Conservation (phyloP, 92 coral and sea anemone species). For the Pocillopora meandrina region DNA sequence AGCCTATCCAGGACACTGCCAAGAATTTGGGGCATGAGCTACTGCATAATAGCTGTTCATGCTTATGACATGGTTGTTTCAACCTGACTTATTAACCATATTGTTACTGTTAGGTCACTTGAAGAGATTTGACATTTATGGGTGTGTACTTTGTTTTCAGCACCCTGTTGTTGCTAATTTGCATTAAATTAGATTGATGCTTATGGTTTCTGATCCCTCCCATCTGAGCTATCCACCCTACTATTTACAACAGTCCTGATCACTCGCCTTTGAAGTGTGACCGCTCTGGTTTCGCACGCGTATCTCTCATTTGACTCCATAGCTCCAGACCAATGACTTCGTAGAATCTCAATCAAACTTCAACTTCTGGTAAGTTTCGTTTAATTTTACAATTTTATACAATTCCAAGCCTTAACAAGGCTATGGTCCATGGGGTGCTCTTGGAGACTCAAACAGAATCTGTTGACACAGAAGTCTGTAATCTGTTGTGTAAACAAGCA, state of each 20-base stretch:
- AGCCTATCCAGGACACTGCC: conserved; percentile 15
- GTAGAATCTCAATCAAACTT: conserved; percentile 50
- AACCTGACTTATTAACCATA: background rate
- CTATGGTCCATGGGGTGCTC: too few relatives aligned
- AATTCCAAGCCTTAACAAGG: too few relatives aligned
- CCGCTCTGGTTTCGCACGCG: conserved; percentile 32
- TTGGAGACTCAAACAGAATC: too few relatives aligned
- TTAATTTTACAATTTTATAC: conserved; percentile 37
- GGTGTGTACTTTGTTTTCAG: conserved; percentile 14
- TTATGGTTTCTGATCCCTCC: conserved; percentile 30
- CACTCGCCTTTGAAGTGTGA: conserved; percentile 40
- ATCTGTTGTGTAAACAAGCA: too few relatives aligned
- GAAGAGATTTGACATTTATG: conserved; percentile 8
- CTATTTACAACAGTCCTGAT: conserved; percentile 6
- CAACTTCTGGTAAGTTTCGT: conserved; percentile 35
- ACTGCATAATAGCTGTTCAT: background rate
- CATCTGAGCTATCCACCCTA: conserved; percentile 31
- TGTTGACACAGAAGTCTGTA: too few relatives aligned
- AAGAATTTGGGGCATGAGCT: conserved; percentile 18
- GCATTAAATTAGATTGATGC: background rate
- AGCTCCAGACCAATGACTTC: too few relatives aligned
- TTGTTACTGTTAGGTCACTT: conserved; percentile 5
- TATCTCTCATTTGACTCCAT: too few relatives aligned
- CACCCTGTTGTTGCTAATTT: conserved; percentile 9
- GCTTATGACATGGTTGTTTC: background rate